These are phyloP conservation scores for Trichonephila clavata DNA, from an alignment of 1,140 invertebrate genomes.

Conservation along the genomic window DNA sequence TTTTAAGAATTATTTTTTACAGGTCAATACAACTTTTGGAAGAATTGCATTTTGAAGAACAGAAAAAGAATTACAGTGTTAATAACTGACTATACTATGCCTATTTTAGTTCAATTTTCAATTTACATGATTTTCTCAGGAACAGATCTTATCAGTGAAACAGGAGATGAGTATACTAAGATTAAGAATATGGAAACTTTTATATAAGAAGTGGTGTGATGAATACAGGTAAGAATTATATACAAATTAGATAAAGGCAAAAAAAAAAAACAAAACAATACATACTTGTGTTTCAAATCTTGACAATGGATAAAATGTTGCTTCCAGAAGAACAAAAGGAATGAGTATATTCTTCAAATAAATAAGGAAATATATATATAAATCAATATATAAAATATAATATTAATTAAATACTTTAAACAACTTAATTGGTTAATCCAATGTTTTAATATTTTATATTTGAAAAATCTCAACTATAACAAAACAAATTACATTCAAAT, in stretches of 20 bases:
- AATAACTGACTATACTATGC: neutral
- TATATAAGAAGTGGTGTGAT: too few relatives aligned
- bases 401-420: too few relatives aligned
- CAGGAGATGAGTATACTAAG: neutral
- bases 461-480: too few relatives aligned
- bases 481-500: too few relatives aligned
- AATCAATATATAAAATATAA: neutral
- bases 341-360: constrained; percentile 58
- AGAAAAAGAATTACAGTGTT: too few relatives aligned
- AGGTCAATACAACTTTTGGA: too few relatives aligned
- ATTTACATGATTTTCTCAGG: neutral
- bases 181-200: neutral
- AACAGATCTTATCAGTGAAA: neutral
- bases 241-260: neutral
- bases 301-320: constrained; percentile 43
- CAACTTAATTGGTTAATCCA: too few relatives aligned
- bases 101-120: neutral
- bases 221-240: neutral
- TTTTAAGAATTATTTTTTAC: too few relatives aligned
- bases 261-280: neutral
- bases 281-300: constrained; percentile 66
- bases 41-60: too few relatives aligned
- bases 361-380: neutral
- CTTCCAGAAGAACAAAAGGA: constrained; percentile 55
- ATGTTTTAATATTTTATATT: too few relatives aligned